Evolutionary conservation across 23 tunicate species (phyloP).

Genomic region (Styela clava): DNA sequence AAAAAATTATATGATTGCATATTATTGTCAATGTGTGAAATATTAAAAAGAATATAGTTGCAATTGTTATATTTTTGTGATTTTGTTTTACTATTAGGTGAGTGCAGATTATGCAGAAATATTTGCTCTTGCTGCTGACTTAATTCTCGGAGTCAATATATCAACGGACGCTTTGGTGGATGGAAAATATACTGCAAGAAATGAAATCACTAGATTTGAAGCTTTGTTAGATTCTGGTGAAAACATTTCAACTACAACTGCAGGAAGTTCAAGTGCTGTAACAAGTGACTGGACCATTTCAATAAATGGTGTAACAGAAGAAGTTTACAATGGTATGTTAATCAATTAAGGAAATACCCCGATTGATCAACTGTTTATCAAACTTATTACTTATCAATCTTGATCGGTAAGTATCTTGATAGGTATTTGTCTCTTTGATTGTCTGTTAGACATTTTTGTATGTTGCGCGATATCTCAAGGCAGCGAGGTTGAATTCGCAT

Average conservation of each 20-base stretch:
- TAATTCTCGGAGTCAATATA: constrained; percentile 13
- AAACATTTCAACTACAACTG: constrained; percentile 13
- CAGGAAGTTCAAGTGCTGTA: constrained; percentile 8
- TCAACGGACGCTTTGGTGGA: constrained; percentile 21
- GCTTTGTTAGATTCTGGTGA: constrained; percentile 19
- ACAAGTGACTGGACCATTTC: constrained; percentile 17
- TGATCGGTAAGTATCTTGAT: too few relatives aligned
- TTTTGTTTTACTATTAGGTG: constrained; percentile 31
- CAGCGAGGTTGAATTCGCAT: too few relatives aligned
- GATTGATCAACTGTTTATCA: too few relatives aligned
- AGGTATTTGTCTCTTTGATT: too few relatives aligned
- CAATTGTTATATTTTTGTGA: too few relatives aligned
- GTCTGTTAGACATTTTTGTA: too few relatives aligned
- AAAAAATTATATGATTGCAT: too few relatives aligned
- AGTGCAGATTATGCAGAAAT: constrained; percentile 36
- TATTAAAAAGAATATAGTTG: too few relatives aligned
- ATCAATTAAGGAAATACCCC: too few relatives aligned
- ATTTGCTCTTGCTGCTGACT: constrained; percentile 37
- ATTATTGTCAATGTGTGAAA: too few relatives aligned
- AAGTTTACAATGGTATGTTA: constrained; percentile 21
- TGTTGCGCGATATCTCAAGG: too few relatives aligned
- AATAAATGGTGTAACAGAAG: constrained; percentile 13
- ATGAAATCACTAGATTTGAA: constrained; percentile 24
- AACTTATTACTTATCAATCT: too few relatives aligned
- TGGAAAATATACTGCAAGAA: constrained; percentile 13